phyloP scores from a whole-genome alignment of 2,888 invertebrate species.

The Amiota minor region DNA sequence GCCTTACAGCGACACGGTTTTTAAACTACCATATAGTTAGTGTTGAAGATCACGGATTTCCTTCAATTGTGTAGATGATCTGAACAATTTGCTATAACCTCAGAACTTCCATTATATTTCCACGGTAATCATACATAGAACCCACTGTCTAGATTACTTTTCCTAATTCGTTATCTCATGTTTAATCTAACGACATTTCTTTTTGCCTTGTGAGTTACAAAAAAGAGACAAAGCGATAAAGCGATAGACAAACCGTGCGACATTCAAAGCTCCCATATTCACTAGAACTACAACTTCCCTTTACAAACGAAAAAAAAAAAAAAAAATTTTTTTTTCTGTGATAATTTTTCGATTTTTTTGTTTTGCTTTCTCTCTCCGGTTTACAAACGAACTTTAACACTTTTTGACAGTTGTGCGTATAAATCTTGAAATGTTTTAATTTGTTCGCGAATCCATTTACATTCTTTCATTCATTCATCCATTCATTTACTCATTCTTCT shows the following conservation, averaged over 20 bases:
- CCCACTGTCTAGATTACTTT: no score
- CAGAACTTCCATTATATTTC: no score
- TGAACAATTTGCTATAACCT: no score
- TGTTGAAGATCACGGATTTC: no score
- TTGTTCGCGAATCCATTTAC: constrained; percentile 68
- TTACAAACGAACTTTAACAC: constrained; percentile 62
- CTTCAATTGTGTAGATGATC: no score
- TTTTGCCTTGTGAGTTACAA: no score
- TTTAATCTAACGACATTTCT: no score
- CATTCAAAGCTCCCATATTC: not conserved
- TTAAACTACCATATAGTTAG: no score
- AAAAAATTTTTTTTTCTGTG: no score
- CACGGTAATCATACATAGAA: no score
- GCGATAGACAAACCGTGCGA: not conserved
- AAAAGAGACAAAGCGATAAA: not conserved
- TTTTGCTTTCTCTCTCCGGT: not conserved
- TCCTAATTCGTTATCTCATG: no score
- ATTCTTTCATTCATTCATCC: not conserved
- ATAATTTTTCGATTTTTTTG: constrained; percentile 1
- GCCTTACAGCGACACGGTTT: no score
- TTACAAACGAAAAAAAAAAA: not conserved
- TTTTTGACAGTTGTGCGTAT: constrained; percentile 71
- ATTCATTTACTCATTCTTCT: constrained; percentile 2
- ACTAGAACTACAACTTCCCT: not conserved
- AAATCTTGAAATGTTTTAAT: constrained; percentile 73